Percentiles rank a stretch among this genome's conserved stretches.
These are phyloP conservation scores for Drosophila sordidula DNA, from an alignment of 2,888 invertebrate species.

Conservation along the genomic window DNA sequence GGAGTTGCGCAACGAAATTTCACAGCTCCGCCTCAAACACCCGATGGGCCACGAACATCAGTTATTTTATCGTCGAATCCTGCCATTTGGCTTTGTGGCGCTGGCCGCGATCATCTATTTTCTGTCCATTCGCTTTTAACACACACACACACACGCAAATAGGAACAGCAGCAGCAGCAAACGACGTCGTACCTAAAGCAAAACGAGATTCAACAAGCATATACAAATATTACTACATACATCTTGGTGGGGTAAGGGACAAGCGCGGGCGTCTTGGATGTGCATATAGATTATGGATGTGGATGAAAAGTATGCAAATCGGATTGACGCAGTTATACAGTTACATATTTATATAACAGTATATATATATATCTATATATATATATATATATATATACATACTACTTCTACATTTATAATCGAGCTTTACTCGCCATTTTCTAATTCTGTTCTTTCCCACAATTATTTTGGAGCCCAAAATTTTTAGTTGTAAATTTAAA, in stretches of 20 bases:
- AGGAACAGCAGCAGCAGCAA: constrained; percentile 3
- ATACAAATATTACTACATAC: constrained; percentile 14
- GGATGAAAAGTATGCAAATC: constrained; percentile 31
- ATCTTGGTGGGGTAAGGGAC: constrained; percentile 33
- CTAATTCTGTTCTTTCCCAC: constrained; percentile 31
- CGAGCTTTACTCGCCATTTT: constrained; percentile 46
- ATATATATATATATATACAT: constrained; percentile 9
- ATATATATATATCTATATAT: constrained; percentile 4
- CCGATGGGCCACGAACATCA: constrained; percentile 37
- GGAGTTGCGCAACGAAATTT: constrained; percentile 81
- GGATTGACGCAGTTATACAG: constrained; percentile 45
- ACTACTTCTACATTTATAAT: constrained; percentile 36
- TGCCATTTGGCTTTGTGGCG: constrained; percentile 79
- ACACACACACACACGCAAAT: constrained; percentile 6
- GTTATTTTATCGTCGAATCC: constrained; percentile 59
- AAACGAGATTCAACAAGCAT: constrained; percentile 48
- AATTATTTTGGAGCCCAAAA: constrained; percentile 50
- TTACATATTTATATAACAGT: constrained; percentile 48
- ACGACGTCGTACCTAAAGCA: constrained; percentile 50
- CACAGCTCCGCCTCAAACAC: constrained; percentile 69
- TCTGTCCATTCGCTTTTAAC: constrained; percentile 55
- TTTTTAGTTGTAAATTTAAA: constrained; percentile 56
- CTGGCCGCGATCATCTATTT: constrained; percentile 82
- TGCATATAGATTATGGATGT: constrained; percentile 6
- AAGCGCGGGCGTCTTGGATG: constrained; percentile 17